phyloP scores from a whole-genome alignment of 2,888 invertebrate genomes.

The Spicauda simplicius region DNA sequence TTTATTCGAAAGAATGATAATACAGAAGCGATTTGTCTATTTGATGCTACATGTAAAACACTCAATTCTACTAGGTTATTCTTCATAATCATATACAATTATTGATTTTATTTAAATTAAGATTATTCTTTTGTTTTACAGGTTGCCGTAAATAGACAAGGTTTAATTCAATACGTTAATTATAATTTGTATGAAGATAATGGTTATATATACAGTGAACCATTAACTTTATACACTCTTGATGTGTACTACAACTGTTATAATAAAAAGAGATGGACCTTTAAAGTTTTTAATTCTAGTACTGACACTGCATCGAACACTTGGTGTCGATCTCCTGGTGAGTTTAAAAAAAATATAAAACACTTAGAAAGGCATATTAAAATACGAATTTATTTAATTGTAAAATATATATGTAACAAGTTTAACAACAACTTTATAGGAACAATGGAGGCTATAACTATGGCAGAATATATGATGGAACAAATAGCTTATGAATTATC shows the following conservation, averaged over 20 bases:
- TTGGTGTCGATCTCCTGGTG: slow-evolving; percentile 88
- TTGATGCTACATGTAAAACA: too few relatives aligned
- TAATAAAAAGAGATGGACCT: slow-evolving; percentile 74
- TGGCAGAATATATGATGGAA: slow-evolving; percentile 84
- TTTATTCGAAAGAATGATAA: too few relatives aligned
- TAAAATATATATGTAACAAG: too few relatives aligned
- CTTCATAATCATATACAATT: too few relatives aligned
- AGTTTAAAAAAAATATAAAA: slow-evolving; percentile 26
- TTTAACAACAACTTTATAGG: slow-evolving; percentile 55
- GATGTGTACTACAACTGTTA: slow-evolving; percentile 85
- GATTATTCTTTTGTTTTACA: slow-evolving; percentile 38
- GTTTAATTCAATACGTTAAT: slow-evolving; percentile 88
- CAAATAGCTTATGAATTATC: slow-evolving; percentile 79
- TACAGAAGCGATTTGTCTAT: too few relatives aligned
- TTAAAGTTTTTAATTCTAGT: slow-evolving; percentile 66
- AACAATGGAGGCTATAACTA: slow-evolving; percentile 48
- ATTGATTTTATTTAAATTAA: too few relatives aligned
- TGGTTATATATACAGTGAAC: slow-evolving; percentile 84
- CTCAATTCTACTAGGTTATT: too few relatives aligned
- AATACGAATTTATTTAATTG: too few relatives aligned
- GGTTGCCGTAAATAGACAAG: slow-evolving; percentile 85
- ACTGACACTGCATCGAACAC: slow-evolving; percentile 88
- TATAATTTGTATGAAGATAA: slow-evolving; percentile 81
- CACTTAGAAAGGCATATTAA: too few relatives aligned
- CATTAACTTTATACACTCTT: slow-evolving; percentile 57